phyloP scores from a whole-genome alignment of 2,888 invertebrate species.

The Andrena camellia region DNA sequence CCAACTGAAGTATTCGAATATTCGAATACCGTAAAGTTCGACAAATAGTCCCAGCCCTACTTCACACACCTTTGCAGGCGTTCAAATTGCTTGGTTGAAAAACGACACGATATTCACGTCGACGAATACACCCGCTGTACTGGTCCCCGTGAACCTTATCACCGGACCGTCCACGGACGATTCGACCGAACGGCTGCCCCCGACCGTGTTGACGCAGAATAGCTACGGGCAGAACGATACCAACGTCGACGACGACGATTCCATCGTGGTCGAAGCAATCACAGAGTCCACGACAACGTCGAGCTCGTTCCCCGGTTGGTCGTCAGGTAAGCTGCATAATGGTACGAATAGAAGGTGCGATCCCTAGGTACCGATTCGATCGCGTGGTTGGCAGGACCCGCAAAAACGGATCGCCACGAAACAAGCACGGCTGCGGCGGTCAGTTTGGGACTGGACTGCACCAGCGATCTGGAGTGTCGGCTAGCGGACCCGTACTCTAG shows the following conservation, averaged over 20 bases:
- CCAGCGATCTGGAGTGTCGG: constrained; percentile 92
- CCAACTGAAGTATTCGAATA: no score
- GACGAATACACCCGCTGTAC: constrained; percentile 70
- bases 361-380: background rate
- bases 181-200: constrained; percentile 66
- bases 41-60: no score
- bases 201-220: constrained; percentile 63
- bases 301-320: background rate
- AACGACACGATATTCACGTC: constrained; percentile 79
- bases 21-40: no score
- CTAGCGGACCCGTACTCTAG: constrained; percentile 92
- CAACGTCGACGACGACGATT: constrained; percentile 79
- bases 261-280: constrained; percentile 80
- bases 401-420: constrained; percentile 82
- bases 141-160: constrained; percentile 76
- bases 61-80: constrained; percentile 72
- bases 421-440: constrained; percentile 84
- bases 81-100: constrained; percentile 81
- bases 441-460: constrained; percentile 92
- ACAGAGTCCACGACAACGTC: constrained; percentile 71
- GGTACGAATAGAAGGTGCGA: no score
- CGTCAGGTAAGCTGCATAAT: constrained; percentile 26
- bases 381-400: constrained; percentile 51
- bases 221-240: constrained; percentile 69
- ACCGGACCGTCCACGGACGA: constrained; percentile 73